Evolutionary conservation across 2,113 vertebrate species (phyloP).

Genomic region (Zosterops hypoxanthus): DNA sequence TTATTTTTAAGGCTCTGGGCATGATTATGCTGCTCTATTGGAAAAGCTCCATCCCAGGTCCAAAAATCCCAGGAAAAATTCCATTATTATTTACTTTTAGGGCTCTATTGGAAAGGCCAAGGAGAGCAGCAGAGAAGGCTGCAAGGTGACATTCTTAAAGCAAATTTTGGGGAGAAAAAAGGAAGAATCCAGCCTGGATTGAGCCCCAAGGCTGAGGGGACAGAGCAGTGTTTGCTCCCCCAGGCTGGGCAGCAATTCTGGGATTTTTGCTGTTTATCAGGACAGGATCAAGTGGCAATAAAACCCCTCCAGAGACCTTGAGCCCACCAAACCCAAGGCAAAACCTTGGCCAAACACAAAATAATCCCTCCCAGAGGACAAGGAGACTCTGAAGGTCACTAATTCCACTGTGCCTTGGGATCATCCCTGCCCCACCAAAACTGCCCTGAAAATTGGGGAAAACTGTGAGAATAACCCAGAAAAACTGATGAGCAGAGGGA

Average conservation of each 20-base stretch:
- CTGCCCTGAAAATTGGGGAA: neutral
- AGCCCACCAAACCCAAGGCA: neutral
- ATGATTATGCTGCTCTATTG: no score
- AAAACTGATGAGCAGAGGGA: neutral
- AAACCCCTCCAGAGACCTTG: neutral
- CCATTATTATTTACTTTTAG: neutral
- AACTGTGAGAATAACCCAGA: fast-evolving
- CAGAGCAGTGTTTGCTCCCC: neutral
- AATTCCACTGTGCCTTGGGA: neutral
- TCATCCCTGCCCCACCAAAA: neutral
- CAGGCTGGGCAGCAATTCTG: neutral
- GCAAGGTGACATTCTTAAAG: neutral
- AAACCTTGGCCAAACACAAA: neutral
- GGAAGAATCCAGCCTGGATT: neutral
- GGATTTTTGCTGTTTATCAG: neutral
- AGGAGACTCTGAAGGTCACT: neutral
- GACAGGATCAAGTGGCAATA: neutral
- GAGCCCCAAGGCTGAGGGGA: neutral
- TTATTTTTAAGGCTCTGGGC: no score
- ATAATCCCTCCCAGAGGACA: neutral
- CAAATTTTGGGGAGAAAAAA: neutral
- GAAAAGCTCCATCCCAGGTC: neutral
- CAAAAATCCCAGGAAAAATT: neutral
- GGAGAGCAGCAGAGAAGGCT: neutral
- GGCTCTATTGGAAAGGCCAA: neutral